Conservation (phyloP, 2,113 vertebrate species). For the Grammomys surdaster region DNA sequence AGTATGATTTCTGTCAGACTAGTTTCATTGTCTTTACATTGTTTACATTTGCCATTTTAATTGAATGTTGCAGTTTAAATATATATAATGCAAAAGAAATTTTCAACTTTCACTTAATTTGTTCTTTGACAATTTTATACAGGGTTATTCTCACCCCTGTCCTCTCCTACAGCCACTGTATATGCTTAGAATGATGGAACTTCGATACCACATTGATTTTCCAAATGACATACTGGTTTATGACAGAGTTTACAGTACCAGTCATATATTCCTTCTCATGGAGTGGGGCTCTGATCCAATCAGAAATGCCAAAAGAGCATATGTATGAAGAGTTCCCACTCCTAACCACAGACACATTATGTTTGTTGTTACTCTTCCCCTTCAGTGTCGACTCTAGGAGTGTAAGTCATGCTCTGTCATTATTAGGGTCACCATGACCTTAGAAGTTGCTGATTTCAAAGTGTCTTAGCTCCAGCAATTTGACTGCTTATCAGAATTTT, state of each 20-base stretch:
- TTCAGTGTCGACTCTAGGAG: not conserved
- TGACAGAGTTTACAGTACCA: not conserved
- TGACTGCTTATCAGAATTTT: not conserved
- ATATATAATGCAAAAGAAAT: not conserved
- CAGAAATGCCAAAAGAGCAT: not conserved
- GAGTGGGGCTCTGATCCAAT: no score
- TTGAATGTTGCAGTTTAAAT: not conserved
- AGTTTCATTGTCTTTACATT: not conserved
- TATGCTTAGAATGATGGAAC: not conserved
- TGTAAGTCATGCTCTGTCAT: not conserved
- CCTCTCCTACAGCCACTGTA: not conserved
- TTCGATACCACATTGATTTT: not conserved
- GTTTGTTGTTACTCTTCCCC: not conserved
- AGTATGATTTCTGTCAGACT: not conserved
- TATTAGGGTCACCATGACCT: not conserved
- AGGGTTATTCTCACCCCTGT: no score
- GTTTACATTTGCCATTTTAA: not conserved
- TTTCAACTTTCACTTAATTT: not conserved
- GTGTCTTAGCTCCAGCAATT: not conserved
- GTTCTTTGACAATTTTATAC: no score
- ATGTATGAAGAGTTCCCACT: not conserved
- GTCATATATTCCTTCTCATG: not conserved
- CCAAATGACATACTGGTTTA: not conserved
- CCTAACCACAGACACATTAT: not conserved
- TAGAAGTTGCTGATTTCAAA: not conserved